These are phyloP conservation scores for Zosterops hypoxanthus DNA, from an alignment of 2,113 vertebrate species.

Conservation along the genomic window DNA sequence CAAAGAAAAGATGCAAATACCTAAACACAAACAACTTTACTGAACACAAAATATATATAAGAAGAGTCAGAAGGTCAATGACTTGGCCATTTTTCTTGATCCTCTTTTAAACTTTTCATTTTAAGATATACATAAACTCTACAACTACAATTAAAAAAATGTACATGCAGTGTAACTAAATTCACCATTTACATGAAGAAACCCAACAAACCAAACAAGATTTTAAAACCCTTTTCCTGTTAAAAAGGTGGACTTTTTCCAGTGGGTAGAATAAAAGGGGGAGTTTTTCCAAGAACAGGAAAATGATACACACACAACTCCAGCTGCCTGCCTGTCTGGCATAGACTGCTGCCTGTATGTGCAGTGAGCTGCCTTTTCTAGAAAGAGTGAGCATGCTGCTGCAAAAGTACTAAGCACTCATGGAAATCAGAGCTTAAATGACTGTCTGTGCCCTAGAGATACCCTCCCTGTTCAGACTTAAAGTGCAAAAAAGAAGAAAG, in stretches of 20 bases:
- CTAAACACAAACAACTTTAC: neutral
- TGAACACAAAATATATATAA: neutral
- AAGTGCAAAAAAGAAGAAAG: neutral
- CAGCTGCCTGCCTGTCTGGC: neutral
- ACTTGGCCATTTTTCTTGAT: neutral
- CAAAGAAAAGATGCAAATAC: neutral
- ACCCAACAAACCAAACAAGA: neutral
- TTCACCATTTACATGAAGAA: neutral
- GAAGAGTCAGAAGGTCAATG: neutral
- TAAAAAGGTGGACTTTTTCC: neutral
- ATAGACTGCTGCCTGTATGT: neutral
- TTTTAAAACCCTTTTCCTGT: neutral
- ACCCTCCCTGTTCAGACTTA: neutral
- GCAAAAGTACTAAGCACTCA: neutral
- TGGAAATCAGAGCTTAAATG: neutral
- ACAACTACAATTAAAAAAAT: neutral
- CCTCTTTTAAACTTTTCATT: neutral
- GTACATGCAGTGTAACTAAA: fast-evolving
- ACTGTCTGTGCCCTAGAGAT: neutral
- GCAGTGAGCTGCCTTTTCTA: neutral
- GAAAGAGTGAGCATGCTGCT: neutral
- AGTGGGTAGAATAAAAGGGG: neutral
- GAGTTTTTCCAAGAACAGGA: neutral
- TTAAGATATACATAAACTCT: neutral
- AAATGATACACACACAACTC: neutral